phyloP scores from a whole-genome alignment of 2,113 vertebrate genomes.

The Rutilus rutilus region DNA sequence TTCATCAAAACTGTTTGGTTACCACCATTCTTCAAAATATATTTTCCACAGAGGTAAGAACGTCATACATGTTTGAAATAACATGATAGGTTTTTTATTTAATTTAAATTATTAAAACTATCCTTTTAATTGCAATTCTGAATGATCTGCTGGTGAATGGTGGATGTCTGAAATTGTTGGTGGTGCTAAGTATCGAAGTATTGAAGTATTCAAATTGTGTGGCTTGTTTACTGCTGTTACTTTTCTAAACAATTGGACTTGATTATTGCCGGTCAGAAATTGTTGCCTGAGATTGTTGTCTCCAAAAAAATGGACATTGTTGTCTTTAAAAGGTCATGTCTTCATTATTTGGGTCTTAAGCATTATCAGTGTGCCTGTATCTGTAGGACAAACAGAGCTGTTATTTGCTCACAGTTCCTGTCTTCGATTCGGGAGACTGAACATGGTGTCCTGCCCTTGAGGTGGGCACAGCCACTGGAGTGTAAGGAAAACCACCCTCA shows the following conservation, averaged over 20 bases:
- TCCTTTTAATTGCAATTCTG: neutral
- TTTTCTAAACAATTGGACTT: neutral
- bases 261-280: neutral
- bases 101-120: too few species aligned
- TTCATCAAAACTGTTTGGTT: neutral
- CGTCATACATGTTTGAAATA: neutral
- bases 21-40: neutral
- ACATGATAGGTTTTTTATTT: neutral
- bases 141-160: neutral
- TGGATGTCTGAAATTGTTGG: neutral
- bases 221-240: neutral
- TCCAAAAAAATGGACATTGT: neutral
- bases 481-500: constrained; percentile 27
- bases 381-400: constrained; percentile 1
- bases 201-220: neutral
- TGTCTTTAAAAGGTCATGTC: neutral
- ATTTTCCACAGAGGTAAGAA: neutral
- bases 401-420: neutral
- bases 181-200: neutral
- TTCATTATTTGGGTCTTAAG: neutral
- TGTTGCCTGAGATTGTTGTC: neutral
- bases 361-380: neutral
- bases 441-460: constrained; percentile 19
- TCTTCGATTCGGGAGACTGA: constrained; percentile 4
- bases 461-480: constrained; percentile 24